phyloP scores from a whole-genome alignment of 2,888 invertebrate genomes.

The Pteria penguin region DNA sequence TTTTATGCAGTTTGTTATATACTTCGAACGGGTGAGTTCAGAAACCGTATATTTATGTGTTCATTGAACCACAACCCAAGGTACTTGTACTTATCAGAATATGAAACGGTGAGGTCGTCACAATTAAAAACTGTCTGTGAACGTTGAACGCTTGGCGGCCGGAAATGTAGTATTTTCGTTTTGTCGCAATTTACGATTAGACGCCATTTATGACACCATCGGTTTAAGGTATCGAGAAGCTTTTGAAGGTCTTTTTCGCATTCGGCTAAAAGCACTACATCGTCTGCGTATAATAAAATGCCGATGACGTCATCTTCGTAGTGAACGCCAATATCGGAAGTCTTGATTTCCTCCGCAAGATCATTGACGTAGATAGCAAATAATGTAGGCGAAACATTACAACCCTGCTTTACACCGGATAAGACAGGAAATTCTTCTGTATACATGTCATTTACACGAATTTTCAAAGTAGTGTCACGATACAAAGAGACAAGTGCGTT shows the following conservation, averaged over 20 bases:
- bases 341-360: conserved; percentile 18
- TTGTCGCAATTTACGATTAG: background rate
- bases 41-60: background rate
- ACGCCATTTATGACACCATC: background rate
- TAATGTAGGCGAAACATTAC: conserved; percentile 29
- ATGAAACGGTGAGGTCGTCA: background rate
- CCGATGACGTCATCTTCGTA: background rate
- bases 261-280: background rate
- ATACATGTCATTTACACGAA: background rate
- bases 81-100: background rate
- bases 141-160: background rate
- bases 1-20: background rate
- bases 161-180: background rate
- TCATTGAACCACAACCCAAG: background rate
- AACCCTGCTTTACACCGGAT: conserved; percentile 34
- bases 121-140: background rate
- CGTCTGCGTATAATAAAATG: background rate
- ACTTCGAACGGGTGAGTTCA: background rate
- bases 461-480: background rate
- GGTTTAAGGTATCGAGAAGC: background rate
- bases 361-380: conserved; percentile 30
- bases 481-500: background rate
- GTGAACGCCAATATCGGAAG: background rate
- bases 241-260: background rate
- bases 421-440: background rate